Evolutionary conservation across 2,888 invertebrate genomes (phyloP).

Genomic region (Chymomyza procnemis): DNA sequence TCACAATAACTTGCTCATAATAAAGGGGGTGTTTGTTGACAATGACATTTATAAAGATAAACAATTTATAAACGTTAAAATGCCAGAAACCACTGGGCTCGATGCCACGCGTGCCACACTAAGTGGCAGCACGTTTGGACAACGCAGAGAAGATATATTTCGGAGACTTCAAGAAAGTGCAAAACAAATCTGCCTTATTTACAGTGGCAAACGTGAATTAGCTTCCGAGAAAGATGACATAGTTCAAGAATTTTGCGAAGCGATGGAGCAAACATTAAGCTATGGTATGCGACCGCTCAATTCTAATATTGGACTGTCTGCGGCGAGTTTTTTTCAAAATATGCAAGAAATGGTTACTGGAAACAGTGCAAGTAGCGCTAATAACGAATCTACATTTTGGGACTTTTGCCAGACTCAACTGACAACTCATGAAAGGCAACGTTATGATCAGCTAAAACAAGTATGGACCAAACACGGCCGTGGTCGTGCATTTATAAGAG

Average conservation of each 20-base stretch:
- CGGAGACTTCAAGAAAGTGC: slow-evolving; percentile 70
- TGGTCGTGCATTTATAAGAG: slow-evolving; percentile 90
- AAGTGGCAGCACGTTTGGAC: slow-evolving; percentile 62
- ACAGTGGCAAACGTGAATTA: slow-evolving; percentile 91
- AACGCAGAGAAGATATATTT: slow-evolving; percentile 72
- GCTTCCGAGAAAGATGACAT: slow-evolving; percentile 90
- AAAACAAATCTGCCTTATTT: slow-evolving; percentile 86
- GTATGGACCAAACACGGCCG: slow-evolving; percentile 83
- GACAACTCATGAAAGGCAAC: slow-evolving; percentile 91
- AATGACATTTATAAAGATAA: not conserved
- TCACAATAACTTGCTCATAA: not conserved
- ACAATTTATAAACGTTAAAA: slow-evolving; percentile 18
- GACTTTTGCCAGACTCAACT: slow-evolving; percentile 88
- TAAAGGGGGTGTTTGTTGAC: not conserved
- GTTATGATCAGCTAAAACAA: slow-evolving; percentile 85
- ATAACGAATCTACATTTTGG: slow-evolving; percentile 83
- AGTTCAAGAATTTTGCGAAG: slow-evolving; percentile 82
- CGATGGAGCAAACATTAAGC: slow-evolving; percentile 87
- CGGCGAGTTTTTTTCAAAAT: slow-evolving; percentile 81
- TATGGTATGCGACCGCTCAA: slow-evolving; percentile 86
- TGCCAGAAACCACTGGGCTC: slow-evolving; percentile 48
- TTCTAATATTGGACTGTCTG: slow-evolving; percentile 72
- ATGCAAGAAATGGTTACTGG: slow-evolving; percentile 85
- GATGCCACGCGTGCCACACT: slow-evolving; percentile 44
- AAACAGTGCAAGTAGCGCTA: slow-evolving; percentile 17